Percentiles rank a stretch among this genome's conserved stretches.
phyloP scores from a whole-genome alignment of 2,113 vertebrate species.

The Ictalurus punctatus region DNA sequence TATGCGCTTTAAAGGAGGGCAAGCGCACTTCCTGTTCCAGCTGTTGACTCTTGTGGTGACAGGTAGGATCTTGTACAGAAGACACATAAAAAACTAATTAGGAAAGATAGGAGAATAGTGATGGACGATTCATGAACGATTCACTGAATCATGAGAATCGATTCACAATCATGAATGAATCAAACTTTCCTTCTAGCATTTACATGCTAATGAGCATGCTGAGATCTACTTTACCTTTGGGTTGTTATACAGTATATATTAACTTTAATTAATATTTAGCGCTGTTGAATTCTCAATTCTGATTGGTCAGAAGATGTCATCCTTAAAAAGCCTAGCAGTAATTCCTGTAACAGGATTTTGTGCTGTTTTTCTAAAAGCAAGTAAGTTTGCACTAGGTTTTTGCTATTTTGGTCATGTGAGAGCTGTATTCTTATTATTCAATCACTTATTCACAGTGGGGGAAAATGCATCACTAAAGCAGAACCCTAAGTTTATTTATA shows the following conservation, averaged over 20 bases:
- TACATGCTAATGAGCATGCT: background rate
- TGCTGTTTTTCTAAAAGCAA: background rate
- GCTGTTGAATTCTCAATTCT: background rate
- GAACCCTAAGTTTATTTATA: background rate
- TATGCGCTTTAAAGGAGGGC: background rate
- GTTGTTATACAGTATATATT: background rate
- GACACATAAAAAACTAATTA: background rate
- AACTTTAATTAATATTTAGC: too few species aligned
- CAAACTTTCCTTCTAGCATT: background rate
- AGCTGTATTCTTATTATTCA: background rate
- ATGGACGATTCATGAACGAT: background rate
- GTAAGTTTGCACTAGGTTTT: background rate
- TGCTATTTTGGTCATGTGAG: background rate
- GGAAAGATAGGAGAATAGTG: background rate
- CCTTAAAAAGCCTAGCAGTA: background rate
- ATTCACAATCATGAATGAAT: background rate
- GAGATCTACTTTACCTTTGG: background rate
- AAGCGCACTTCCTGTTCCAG: conserved; percentile 2
- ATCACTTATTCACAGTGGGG: background rate
- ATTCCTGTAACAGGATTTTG: background rate
- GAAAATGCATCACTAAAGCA: background rate
- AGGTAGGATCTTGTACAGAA: background rate
- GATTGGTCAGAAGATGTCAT: background rate
- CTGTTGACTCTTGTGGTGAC: conserved; percentile 18
- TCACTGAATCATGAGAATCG: background rate